These are phyloP conservation scores for Dryas iulia DNA, from an alignment of 1,140 invertebrate species.

Conservation along the genomic window DNA sequence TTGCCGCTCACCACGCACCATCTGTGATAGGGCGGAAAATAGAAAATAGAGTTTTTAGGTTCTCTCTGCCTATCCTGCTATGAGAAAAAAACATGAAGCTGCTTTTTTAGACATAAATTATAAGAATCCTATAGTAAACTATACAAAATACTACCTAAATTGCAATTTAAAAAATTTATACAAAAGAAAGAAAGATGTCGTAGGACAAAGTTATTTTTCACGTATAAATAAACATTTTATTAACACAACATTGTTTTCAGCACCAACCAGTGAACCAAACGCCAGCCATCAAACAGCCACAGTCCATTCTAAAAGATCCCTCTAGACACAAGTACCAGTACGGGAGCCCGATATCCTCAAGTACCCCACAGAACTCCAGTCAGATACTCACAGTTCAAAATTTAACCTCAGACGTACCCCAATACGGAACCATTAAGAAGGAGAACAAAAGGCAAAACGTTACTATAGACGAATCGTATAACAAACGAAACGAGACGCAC, in stretches of 20 bases:
- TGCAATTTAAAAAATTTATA: too few relatives aligned
- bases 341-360: conserved; percentile 66
- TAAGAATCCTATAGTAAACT: too few relatives aligned
- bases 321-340: conserved; percentile 82
- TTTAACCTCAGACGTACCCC: conserved; percentile 66
- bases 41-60: too few relatives aligned
- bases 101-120: too few relatives aligned
- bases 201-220: too few relatives aligned
- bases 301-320: conserved; percentile 83
- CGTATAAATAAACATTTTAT: background rate
- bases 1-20: too few relatives aligned
- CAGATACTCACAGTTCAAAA: conserved; percentile 79
- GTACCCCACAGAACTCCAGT: conserved; percentile 68
- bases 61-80: too few relatives aligned
- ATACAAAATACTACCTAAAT: too few relatives aligned
- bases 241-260: background rate
- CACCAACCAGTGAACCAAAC: conserved; percentile 42
- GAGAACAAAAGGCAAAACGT: conserved; percentile 77
- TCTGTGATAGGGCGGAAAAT: too few relatives aligned
- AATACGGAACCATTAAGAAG: conserved; percentile 77
- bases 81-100: too few relatives aligned
- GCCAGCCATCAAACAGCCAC: conserved; percentile 78
- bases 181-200: too few relatives aligned
- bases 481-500: conserved; percentile 70
- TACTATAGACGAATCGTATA: conserved; percentile 71